These are phyloP conservation scores for Heterocephalus glaber DNA, from an alignment of 2,113 vertebrate genomes.

Conservation along the genomic window DNA sequence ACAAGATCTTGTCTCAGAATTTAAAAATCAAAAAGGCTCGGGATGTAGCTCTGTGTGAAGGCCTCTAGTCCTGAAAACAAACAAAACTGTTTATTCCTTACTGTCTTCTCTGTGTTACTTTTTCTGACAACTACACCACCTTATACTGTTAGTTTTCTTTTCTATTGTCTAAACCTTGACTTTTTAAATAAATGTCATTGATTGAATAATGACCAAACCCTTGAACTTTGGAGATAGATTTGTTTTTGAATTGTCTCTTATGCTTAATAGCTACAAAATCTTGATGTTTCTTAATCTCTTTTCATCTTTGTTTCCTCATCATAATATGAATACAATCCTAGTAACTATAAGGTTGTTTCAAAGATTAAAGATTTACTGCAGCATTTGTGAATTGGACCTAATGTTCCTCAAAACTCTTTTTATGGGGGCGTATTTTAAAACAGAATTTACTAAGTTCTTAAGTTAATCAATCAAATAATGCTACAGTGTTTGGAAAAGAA, in stretches of 20 bases:
- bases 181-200: slow-evolving; percentile 15
- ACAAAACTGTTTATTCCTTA: neutral
- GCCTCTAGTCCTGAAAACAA: neutral
- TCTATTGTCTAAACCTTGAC: neutral
- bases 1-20: neutral
- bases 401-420: neutral
- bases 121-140: neutral
- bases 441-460: neutral
- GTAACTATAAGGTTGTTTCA: neutral
- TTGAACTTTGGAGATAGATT: neutral
- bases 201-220: neutral
- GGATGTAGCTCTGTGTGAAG: neutral
- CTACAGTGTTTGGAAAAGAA: neutral
- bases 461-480: neutral
- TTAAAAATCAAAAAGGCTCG: neutral
- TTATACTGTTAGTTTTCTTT: neutral
- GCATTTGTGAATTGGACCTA: neutral
- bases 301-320: neutral
- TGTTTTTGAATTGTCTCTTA: neutral
- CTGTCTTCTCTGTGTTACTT: neutral
- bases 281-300: neutral
- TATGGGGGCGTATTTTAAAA: neutral
- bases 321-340: neutral
- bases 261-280: neutral
- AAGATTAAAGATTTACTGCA: neutral